Evolutionary conservation across 2,888 invertebrate genomes (phyloP).

Genomic region (Trichogramma evanescens): DNA sequence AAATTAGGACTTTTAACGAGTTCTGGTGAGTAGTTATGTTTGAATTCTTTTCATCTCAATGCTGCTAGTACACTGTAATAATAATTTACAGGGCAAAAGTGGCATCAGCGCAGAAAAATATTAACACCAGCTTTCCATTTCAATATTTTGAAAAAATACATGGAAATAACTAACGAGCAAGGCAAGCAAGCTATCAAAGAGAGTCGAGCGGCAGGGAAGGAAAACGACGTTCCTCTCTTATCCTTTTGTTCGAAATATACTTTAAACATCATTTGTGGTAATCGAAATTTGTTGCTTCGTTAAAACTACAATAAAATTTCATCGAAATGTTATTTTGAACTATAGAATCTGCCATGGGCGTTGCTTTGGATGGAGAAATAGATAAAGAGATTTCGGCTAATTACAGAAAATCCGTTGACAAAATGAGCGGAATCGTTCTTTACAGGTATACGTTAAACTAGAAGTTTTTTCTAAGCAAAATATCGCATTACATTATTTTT

Average conservation of each 20-base stretch:
- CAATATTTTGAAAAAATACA: constrained; percentile 17
- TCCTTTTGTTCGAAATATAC: constrained; percentile 11
- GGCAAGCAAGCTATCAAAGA: neutral
- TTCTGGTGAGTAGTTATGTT: constrained; percentile 1
- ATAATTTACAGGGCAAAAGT: constrained; percentile 7
- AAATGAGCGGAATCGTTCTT: neutral
- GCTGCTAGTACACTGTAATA: neutral
- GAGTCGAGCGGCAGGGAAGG: neutral
- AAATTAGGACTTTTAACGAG: constrained; percentile 12
- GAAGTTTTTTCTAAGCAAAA: neutral
- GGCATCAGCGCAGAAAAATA: constrained; percentile 19
- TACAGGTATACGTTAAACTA: constrained; percentile 4
- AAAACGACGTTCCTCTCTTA: neutral
- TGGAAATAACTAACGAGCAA: constrained; percentile 12
- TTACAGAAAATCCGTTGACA: constrained; percentile 11
- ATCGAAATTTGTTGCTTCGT: neutral
- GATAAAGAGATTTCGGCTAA: neutral
- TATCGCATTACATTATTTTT: too few species aligned
- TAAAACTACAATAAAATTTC: neutral
- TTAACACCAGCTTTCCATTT: constrained; percentile 22
- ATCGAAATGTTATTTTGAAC: neutral
- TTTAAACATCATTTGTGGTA: constrained; percentile 20
- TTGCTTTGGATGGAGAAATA: neutral
- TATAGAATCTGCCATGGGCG: constrained; percentile 19
- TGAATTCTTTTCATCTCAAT: neutral